Percentiles rank a stretch among this genome's conserved stretches.
Conservation (phyloP, 1,140 invertebrate species). For the Drosophila subpulchrella region DNA sequence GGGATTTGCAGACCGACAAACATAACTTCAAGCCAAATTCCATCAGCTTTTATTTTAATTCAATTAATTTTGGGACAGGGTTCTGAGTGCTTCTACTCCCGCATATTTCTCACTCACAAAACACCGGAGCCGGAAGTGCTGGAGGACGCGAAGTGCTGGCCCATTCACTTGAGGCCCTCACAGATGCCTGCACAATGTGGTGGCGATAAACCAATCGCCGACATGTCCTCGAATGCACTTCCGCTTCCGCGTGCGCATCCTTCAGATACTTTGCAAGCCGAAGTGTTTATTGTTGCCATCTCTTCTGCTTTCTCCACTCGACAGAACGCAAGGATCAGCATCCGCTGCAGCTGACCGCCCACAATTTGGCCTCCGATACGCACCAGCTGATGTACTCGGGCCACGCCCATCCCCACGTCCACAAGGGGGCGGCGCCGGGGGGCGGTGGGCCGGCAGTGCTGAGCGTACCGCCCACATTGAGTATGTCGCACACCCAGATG, state of each 20-base stretch:
- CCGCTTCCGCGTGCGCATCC: constrained; percentile 47
- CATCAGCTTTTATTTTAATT: neutral
- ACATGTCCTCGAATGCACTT: constrained; percentile 63
- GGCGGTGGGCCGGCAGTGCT: constrained; percentile 43
- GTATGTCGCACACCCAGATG: constrained; percentile 76
- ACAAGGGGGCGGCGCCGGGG: constrained; percentile 14
- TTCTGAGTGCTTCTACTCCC: constrained; percentile 1
- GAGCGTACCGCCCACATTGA: constrained; percentile 75
- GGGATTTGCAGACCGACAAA: neutral
- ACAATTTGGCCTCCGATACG: constrained; percentile 71
- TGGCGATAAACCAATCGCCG: constrained; percentile 61
- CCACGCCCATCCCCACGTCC: constrained; percentile 16
- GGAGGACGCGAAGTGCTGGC: constrained; percentile 20
- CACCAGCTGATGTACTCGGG: constrained; percentile 59
- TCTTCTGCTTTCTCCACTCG: constrained; percentile 2
- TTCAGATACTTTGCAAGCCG: constrained; percentile 36
- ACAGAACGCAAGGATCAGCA: constrained; percentile 80
- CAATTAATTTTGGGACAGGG: constrained; percentile 10
- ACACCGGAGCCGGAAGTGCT: constrained; percentile 49
- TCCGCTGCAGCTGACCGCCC: constrained; percentile 70
- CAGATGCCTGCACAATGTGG: constrained; percentile 58
- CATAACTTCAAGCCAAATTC: too few species aligned
- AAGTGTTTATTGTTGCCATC: constrained; percentile 41
- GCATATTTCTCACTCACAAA: neutral
- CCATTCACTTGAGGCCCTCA: constrained; percentile 37